These are phyloP conservation scores for Xerus inauris DNA, from an alignment of 2,113 vertebrate species.

Conservation along the genomic window DNA sequence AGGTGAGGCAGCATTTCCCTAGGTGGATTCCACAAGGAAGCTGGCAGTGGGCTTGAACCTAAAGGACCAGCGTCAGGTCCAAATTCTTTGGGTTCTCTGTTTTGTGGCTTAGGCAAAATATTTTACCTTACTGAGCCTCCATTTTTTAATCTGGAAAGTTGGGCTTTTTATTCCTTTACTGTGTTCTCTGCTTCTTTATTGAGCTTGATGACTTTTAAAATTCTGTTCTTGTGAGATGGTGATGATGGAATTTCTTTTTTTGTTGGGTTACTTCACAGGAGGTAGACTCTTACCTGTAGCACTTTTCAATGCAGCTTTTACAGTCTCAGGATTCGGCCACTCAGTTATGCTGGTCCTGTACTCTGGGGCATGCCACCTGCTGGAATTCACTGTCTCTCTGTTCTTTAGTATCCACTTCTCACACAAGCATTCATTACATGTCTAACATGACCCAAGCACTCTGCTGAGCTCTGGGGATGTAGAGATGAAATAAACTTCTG, in stretches of 20 bases:
- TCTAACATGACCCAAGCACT: not conserved
- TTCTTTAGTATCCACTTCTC: not conserved
- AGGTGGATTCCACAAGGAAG: not conserved
- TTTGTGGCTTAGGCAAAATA: not conserved
- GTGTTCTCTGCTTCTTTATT: not conserved
- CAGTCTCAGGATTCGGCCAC: not conserved
- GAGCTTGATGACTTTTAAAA: not conserved
- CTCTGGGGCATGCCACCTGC: not conserved
- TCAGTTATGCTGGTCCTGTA: not conserved
- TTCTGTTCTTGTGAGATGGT: not conserved
- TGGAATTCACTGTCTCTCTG: not conserved
- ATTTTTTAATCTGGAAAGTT: not conserved
- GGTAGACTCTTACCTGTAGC: not conserved
- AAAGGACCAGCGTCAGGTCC: not conserved
- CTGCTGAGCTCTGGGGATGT: not conserved
- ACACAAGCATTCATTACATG: not conserved
- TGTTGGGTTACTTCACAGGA: not conserved
- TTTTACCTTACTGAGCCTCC: not conserved
- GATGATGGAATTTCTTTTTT: too few species aligned
- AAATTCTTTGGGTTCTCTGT: not conserved
- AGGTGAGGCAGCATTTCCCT: not conserved
- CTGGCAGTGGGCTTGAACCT: not conserved
- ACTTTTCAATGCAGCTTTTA: not conserved
- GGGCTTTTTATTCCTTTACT: not conserved
- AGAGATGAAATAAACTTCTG: not conserved